Conservation (phyloP, 2,113 vertebrate genomes). For the Lepidiolamprologus cunningtoni region DNA sequence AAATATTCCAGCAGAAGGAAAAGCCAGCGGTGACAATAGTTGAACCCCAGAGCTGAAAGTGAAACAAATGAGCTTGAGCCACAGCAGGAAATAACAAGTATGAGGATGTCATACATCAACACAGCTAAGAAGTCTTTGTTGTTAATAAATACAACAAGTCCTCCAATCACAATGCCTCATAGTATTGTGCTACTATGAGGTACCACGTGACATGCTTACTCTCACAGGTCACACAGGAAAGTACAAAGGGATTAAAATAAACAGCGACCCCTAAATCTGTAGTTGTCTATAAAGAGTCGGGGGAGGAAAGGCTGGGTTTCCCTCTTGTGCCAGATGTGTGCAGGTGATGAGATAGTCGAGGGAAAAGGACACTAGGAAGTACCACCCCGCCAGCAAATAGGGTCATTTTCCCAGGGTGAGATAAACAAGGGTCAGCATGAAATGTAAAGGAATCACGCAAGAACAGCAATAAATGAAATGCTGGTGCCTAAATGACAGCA, state of each 20-base stretch:
- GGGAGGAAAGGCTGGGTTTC: constrained; percentile 54
- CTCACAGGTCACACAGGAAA: neutral
- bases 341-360: neutral
- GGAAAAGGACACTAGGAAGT: constrained; percentile 33
- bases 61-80: neutral
- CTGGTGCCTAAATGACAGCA: neutral
- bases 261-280: neutral
- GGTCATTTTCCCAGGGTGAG: constrained; percentile 42
- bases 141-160: neutral
- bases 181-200: neutral
- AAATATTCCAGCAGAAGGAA: neutral
- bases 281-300: constrained; percentile 12
- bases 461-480: neutral
- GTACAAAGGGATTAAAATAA: constrained; percentile 29
- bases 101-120: neutral
- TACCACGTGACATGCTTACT: neutral
- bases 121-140: constrained; percentile 21
- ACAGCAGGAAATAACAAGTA: constrained; percentile 36
- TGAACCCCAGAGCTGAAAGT: neutral
- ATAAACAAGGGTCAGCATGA: neutral
- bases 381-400: neutral
- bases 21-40: neutral
- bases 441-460: neutral
- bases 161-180: neutral
- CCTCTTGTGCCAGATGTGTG: constrained; percentile 1